Evolutionary conservation across 2,113 vertebrate species (phyloP).

Genomic region (Apteryx mantelli): DNA sequence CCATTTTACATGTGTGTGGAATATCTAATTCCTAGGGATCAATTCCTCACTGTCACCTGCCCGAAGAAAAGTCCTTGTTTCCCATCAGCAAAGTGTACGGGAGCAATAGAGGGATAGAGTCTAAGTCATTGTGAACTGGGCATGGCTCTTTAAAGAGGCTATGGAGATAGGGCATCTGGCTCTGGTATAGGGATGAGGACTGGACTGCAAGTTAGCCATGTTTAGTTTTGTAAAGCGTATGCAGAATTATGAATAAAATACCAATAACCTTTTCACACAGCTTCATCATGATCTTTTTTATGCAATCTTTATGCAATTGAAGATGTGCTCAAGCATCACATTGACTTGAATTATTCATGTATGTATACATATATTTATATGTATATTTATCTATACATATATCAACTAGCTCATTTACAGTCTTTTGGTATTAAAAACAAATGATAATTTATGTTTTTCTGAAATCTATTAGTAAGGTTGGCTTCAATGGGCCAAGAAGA

Average conservation of each 20-base stretch:
- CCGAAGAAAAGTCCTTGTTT: neutral
- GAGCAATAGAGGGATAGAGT: neutral
- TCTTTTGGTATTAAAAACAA: neutral
- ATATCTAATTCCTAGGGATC: neutral
- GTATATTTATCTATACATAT: neutral
- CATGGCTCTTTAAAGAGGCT: neutral
- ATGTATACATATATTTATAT: neutral
- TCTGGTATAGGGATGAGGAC: neutral
- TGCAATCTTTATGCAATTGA: neutral
- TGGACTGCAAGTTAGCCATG: neutral
- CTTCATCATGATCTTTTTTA: neutral
- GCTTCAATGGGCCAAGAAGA: neutral
- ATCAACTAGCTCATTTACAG: neutral
- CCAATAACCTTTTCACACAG: neutral
- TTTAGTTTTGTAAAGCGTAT: neutral
- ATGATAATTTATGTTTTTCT: neutral
- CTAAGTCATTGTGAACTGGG: neutral
- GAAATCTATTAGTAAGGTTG: neutral
- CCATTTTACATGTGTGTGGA: neutral
- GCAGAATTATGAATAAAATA: neutral
- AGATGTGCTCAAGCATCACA: neutral
- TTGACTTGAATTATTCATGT: neutral
- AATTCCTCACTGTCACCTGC: neutral
- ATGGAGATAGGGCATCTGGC: neutral
- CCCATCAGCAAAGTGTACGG: neutral